These are phyloP conservation scores for Pogonophryne albipinna DNA, from an alignment of 2,797 vertebrate genomes.

Conservation along the genomic window DNA sequence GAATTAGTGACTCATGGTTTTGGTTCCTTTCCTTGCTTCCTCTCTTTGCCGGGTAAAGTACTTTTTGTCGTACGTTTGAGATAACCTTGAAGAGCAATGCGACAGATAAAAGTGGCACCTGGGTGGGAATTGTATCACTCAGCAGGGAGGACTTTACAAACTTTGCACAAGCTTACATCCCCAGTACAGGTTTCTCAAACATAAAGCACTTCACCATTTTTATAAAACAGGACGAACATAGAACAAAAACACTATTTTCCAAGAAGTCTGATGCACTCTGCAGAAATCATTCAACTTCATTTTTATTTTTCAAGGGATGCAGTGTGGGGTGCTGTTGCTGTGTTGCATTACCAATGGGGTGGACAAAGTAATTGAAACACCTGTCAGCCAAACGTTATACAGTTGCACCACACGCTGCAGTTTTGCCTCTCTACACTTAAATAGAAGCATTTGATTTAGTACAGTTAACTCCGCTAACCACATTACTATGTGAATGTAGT, in stretches of 20 bases:
- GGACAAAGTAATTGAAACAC: not conserved
- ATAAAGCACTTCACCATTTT: conserved; percentile 16
- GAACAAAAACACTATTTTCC: not conserved
- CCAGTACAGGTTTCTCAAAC: conserved; percentile 18
- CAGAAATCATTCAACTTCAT: not conserved
- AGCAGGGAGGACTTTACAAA: conserved; percentile 43
- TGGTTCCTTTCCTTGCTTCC: conserved; percentile 71
- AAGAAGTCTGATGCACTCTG: not conserved
- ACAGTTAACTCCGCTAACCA: not conserved
- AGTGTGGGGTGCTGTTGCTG: not conserved
- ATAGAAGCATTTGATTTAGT: not conserved
- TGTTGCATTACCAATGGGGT: not conserved
- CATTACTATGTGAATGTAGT: not conserved
- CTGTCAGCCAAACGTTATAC: not conserved
- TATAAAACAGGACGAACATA: not conserved
- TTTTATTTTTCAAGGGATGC: not conserved
- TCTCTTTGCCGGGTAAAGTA: conserved; percentile 64
- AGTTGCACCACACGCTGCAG: not conserved
- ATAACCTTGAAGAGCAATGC: conserved; percentile 78
- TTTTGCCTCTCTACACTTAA: no score
- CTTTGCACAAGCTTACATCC: conserved; percentile 28
- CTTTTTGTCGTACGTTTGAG: conserved; percentile 64
- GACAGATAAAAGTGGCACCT: conserved; percentile 64
- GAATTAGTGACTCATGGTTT: conserved; percentile 81
- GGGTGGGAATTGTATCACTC: conserved; percentile 53